Base-by-base conservation (phyloP, 2,797 vertebrate genomes). In the Protosalanx chinensis region DNA sequence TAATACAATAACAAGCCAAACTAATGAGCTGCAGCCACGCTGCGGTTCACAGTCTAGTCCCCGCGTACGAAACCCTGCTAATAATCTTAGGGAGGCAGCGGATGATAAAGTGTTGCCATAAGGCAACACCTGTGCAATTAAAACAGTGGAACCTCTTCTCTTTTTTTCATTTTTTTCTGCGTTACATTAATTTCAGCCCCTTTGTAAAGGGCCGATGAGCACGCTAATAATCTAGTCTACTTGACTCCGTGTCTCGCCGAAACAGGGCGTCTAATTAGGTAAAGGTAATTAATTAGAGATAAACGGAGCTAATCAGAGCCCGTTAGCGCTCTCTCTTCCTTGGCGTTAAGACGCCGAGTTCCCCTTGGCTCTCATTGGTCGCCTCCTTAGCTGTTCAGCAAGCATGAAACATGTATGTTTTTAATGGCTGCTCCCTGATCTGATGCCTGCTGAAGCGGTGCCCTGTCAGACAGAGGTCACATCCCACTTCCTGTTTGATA, bases 241-340 rank as follows among this genome's bases (percentile, higher is more conserved):
- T 99, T 98, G 96, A 98, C 97, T 98, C 95, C 94, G 77, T 93
- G 96, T 98, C 95, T 95, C 87, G 92, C 87, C 85, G 94, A 97
- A 98, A 96, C 95, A 93, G 95, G 95, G 94, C 95, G 93, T 96
- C 96, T 99, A 98, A 98, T 98, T 98, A 98, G 94, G 93, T 95
- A 98, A 95, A 96, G 95, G 95, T 98, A 99, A 99, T 98, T 99
- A 98, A 98, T 99, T 99, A 98, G 94, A 96, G 97, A 96, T 98
- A 98, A 98, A 98, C 95, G 95, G 94, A 97, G 94, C 95, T 98
- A 98, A 99, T 98, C 96, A 98, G 94, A 87, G 92, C 93, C 94
- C 80, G 94, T 99, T 99, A 98, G 95, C 95, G 91, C 94, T 94
- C 88, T 88, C 88, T 87, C 93, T 93, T 94, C 94, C 95, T 95